Percentiles rank a stretch among this genome's conserved stretches.
Conservation (phyloP, 1,140 invertebrate genomes). For the Amphibalanus amphitrite region DNA sequence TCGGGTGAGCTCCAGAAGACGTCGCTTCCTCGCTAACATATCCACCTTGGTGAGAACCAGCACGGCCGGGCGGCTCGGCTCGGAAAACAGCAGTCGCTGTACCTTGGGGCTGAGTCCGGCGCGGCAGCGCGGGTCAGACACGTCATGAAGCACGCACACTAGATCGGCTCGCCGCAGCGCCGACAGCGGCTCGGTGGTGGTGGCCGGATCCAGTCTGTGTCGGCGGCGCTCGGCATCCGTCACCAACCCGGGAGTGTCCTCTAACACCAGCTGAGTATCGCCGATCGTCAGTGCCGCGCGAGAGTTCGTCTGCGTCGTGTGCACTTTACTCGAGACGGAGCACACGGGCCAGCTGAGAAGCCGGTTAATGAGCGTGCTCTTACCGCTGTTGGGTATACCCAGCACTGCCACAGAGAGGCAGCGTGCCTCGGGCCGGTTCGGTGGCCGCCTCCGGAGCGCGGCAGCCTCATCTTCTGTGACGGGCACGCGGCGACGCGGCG, state of each 20-base stretch:
- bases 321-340: slow-evolving; percentile 68
- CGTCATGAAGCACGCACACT: slow-evolving; percentile 70
- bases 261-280: slow-evolving; percentile 67
- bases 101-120: slow-evolving; percentile 47
- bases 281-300: slow-evolving; percentile 49
- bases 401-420: slow-evolving; percentile 68
- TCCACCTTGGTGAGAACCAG: slow-evolving; percentile 84
- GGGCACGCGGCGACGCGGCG: background rate
- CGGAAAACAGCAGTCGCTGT: slow-evolving; percentile 42
- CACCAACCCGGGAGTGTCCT: slow-evolving; percentile 70
- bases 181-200: slow-evolving; percentile 42
- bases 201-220: slow-evolving; percentile 34
- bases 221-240: slow-evolving; percentile 40
- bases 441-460: background rate
- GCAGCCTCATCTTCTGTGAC: background rate
- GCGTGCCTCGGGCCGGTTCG: slow-evolving; percentile 22
- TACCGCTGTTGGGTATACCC: slow-evolving; percentile 79
- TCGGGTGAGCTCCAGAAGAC: slow-evolving; percentile 48
- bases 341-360: slow-evolving; percentile 65
- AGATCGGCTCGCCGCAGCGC: slow-evolving; percentile 56
- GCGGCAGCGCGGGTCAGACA: slow-evolving; percentile 46
- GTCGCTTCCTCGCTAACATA: slow-evolving; percentile 49
- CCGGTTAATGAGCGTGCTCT: slow-evolving; percentile 82
- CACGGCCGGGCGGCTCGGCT: slow-evolving; percentile 42
- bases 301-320: slow-evolving; percentile 61